Evolutionary conservation across 2,113 vertebrate species (phyloP).

Genomic region (Tricholaema leucomelas): DNA sequence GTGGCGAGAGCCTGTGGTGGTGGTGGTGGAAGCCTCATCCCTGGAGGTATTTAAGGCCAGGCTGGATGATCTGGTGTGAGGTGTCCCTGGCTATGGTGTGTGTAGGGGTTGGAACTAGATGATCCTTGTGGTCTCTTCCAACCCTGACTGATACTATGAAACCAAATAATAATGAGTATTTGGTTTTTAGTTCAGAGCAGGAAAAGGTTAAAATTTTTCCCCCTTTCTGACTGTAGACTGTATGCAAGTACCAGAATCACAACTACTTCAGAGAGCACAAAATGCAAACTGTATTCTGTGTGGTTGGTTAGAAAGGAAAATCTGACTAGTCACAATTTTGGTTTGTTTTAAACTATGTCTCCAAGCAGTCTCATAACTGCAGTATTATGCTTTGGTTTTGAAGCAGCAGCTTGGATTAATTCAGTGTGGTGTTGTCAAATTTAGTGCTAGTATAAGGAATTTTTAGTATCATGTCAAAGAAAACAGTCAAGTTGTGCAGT

Average conservation of each 20-base stretch:
- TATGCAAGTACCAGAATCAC: not conserved
- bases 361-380: not conserved
- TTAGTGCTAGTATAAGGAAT: not conserved
- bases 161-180: not conserved
- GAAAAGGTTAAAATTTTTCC: not conserved
- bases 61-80: no score
- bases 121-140: no score
- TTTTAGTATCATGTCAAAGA: not conserved
- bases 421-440: not conserved
- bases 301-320: constrained; percentile 23
- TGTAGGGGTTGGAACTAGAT: no score
- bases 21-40: no score
- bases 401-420: not conserved
- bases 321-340: not conserved
- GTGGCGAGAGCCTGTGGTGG: no score
- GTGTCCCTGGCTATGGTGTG: no score
- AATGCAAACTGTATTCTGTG: not conserved
- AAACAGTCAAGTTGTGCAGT: not conserved
- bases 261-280: not conserved
- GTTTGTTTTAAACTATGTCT: not conserved
- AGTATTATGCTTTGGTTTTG: not conserved
- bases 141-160: no score
- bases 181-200: not conserved
- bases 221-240: not conserved
- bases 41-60: no score